Conservation (phyloP, 2,797 vertebrate genomes). For the Danio tinwini region DNA sequence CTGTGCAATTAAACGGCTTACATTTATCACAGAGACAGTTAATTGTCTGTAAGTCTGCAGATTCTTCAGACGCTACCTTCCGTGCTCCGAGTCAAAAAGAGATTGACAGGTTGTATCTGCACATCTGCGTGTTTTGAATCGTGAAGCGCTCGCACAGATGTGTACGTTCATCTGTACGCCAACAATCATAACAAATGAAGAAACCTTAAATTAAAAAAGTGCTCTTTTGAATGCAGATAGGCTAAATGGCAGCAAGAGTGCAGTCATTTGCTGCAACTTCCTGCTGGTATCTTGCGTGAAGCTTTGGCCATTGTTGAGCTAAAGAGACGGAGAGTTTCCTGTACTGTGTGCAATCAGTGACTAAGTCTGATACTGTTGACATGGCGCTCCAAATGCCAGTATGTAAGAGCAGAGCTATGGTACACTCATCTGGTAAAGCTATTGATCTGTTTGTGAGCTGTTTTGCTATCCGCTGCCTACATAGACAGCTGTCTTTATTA, state of each 20-base stretch:
- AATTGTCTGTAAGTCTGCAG: constrained; percentile 48
- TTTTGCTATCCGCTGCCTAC: background rate
- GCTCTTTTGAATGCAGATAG: constrained; percentile 22
- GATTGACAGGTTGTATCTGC: constrained; percentile 50
- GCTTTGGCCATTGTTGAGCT: constrained; percentile 53
- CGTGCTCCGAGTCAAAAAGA: constrained; percentile 38
- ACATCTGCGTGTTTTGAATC: constrained; percentile 60
- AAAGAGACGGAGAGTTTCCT: constrained; percentile 59
- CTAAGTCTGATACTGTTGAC: constrained; percentile 51
- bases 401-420: constrained; percentile 6
- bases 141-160: constrained; percentile 48
- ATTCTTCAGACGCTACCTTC: constrained; percentile 55
- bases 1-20: constrained; percentile 56
- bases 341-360: constrained; percentile 54
- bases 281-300: constrained; percentile 47
- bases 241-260: constrained; percentile 37
- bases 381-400: constrained; percentile 2
- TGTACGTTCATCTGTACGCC: constrained; percentile 47
- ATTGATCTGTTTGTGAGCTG: constrained; percentile 6
- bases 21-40: constrained; percentile 53
- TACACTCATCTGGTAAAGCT: constrained; percentile 14
- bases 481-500: background rate
- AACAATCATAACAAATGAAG: constrained; percentile 32
- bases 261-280: constrained; percentile 55
- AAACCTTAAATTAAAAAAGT: constrained; percentile 40